Evolutionary conservation across 2,888 invertebrate species (phyloP).

Genomic region (Gerris lacustris): DNA sequence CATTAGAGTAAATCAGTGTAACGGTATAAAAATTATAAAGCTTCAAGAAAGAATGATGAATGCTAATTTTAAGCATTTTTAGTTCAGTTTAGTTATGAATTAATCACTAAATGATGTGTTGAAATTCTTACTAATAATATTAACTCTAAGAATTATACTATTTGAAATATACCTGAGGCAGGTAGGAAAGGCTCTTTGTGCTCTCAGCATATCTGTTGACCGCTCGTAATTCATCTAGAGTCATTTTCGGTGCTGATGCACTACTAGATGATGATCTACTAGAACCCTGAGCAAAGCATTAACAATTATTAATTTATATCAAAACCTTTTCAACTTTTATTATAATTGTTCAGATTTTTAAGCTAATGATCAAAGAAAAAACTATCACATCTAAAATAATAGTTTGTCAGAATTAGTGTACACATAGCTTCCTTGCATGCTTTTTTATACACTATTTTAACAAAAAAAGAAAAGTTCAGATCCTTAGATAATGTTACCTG

Average conservation of each 20-base stretch:
- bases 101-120: no score
- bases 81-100: no score
- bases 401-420: no score
- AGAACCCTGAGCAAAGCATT: slow-evolving; percentile 35
- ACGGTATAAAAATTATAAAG: no score
- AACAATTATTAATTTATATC: background rate
- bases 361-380: background rate
- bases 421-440: no score
- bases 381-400: background rate
- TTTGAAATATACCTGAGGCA: slow-evolving; percentile 62
- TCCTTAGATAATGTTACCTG: no score
- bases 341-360: background rate
- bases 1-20: no score
- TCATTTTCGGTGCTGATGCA: slow-evolving; percentile 47
- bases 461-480: no score
- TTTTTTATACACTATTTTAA: no score
- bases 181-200: slow-evolving; percentile 78
- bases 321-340: background rate
- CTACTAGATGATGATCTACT: slow-evolving; percentile 61
- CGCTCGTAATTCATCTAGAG: slow-evolving; percentile 68
- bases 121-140: background rate
- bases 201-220: slow-evolving; percentile 85
- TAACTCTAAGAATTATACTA: background rate
- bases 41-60: no score
- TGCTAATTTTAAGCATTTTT: no score